Conservation (phyloP, 2,113 vertebrate species). For the Gyps fulvus region DNA sequence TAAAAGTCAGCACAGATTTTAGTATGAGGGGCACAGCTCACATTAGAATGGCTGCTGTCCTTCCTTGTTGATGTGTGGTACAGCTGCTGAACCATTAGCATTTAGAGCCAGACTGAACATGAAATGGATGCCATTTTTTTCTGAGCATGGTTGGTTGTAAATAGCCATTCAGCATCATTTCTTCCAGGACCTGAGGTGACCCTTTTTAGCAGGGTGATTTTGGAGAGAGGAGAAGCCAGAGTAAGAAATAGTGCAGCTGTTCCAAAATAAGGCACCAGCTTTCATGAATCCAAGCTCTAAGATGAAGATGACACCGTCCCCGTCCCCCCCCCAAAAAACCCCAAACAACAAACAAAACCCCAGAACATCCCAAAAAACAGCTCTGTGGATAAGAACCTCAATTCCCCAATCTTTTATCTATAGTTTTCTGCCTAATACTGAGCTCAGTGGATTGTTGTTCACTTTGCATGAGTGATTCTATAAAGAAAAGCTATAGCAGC, state of each 20-base stretch:
- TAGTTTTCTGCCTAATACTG: not conserved
- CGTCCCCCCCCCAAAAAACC: fast-evolving
- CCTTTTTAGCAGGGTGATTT: not conserved
- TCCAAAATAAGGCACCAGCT: not conserved
- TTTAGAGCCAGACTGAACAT: not conserved
- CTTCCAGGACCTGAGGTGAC: not conserved
- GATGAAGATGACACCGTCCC: not conserved
- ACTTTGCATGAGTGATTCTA: not conserved
- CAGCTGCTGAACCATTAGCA: not conserved
- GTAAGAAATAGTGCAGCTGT: not conserved
- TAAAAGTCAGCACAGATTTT: not conserved
- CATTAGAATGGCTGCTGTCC: not conserved
- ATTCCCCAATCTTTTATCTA: not conserved
- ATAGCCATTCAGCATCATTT: not conserved
- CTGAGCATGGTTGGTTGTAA: not conserved
- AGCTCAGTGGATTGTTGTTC: not conserved
- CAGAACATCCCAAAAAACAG: not conserved
- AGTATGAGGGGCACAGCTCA: not conserved
- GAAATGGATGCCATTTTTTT: not conserved
- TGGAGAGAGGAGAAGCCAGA: not conserved
- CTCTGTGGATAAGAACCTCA: not conserved
- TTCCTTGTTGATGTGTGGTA: not conserved
- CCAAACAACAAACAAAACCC: not conserved
- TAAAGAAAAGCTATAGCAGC: not conserved
- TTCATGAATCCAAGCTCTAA: not conserved